Evolutionary conservation across 2,113 vertebrate species (phyloP).

Genomic region (Macquaria ambigua): DNA sequence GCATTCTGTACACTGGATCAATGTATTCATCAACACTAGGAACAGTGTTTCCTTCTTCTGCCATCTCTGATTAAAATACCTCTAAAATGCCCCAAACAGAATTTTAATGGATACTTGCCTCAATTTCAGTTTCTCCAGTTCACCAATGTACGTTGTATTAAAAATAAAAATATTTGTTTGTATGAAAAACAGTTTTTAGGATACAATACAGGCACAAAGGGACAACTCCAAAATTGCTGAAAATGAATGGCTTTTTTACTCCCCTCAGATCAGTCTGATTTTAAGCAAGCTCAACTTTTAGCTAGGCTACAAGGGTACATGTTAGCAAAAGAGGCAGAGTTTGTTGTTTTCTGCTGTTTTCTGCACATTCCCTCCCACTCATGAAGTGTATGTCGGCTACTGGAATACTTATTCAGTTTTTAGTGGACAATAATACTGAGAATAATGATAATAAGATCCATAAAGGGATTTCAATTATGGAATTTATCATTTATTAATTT

Average conservation of each 20-base stretch:
- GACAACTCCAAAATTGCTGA: neutral
- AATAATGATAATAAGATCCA: neutral
- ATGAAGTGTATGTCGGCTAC: neutral
- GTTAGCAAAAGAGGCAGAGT: neutral
- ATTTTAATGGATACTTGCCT: neutral
- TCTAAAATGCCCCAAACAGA: neutral
- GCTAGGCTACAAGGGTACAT: neutral
- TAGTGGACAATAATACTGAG: neutral
- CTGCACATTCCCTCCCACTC: neutral
- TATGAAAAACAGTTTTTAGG: too few species aligned
- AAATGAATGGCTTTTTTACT: too few species aligned
- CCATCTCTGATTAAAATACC: neutral
- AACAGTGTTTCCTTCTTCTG: neutral
- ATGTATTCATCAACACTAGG: neutral
- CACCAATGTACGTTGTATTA: neutral
- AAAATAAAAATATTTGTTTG: neutral
- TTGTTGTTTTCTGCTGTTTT: neutral
- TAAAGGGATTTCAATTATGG: neutral
- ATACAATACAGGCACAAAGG: neutral
- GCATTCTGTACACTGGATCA: neutral
- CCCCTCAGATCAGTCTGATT: neutral
- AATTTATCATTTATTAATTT: neutral
- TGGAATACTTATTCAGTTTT: neutral
- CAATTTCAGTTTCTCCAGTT: neutral
- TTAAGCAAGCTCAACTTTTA: too few species aligned